Evolutionary conservation across 2,113 vertebrate species (phyloP), one percentile per base, ranked within the genome.

Genomic region (Oncorhynchus gorbuscha): DNA sequence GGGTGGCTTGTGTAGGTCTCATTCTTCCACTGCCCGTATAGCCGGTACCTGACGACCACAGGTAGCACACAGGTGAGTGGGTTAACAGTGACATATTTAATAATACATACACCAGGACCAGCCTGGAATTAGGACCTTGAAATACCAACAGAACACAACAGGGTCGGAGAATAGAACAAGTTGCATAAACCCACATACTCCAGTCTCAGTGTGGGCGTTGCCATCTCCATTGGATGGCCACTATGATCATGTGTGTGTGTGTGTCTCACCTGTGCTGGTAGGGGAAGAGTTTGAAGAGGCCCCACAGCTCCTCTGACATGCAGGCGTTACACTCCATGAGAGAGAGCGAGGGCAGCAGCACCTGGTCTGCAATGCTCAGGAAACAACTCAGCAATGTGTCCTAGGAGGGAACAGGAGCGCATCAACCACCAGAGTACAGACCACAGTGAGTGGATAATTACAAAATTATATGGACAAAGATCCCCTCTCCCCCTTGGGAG

Each of bases 1-100:
- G 97, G 97, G 81, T 99, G 98, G 81, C 94, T 95, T 14, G 94
- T 94, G 78, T 99, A 99, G 0, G 97, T 99, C 91, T 99, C 97
- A 5, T 99, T 99, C 90, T 99, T 99, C 97, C 97, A 99, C 0
- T 99, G 98, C 8, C 98, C 98, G 77, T 99, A 99, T 28, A 99
- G 93, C 79, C 97, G 97, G 81, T 99, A 99, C 92, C 98, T 99
- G 84, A 65, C 22, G 51, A 69, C 48, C 39, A 77, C 0, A 58
- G 22, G 79, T 3, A 69, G 22, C 78, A 28, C 20, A 71, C 3
- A 73, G 61, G 69, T 35, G n/a, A 49, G 5, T 26, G 48, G 16
- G 61, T 69, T 62, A 76, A 35, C 4, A 20, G 4, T 5, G 0
- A 4, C 68, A 51, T 28, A 68, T 45, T 74, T 20, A 59, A 79